Conservation (phyloP, 1,140 invertebrate genomes). For the Halictus rubicundus region DNA sequence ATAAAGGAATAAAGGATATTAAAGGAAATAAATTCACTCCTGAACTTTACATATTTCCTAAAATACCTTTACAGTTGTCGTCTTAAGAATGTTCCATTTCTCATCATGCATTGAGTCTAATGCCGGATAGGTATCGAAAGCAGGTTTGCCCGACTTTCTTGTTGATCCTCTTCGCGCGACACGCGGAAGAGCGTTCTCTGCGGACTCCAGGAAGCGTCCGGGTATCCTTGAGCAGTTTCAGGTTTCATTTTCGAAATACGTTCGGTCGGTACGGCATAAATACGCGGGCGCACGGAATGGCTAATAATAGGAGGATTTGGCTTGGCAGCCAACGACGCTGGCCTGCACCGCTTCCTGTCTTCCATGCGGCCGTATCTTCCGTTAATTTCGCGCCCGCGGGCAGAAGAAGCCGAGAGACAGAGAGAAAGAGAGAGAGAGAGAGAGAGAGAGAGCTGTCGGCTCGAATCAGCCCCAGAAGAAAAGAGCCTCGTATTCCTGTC, state of each 20-base stretch:
- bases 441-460: conserved; percentile 6
- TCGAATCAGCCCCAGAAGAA: conserved; percentile 23
- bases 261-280: conserved; percentile 69
- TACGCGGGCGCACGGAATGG: conserved; percentile 69
- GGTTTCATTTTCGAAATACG: conserved; percentile 72
- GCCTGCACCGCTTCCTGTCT: conserved; percentile 48
- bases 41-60: too few relatives aligned
- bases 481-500: conserved; percentile 6
- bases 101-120: too few relatives aligned
- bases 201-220: conserved; percentile 7
- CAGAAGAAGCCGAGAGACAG: too few relatives aligned
- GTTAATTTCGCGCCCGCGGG: conserved; percentile 59
- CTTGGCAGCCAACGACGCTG: conserved; percentile 68
- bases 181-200: not conserved
- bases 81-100: too few relatives aligned
- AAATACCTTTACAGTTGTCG: too few relatives aligned
- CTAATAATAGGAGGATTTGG: conserved; percentile 77
- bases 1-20: too few relatives aligned
- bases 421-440: not conserved
- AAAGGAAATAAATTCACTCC: too few relatives aligned
- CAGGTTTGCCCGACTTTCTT: not conserved
- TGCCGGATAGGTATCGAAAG: too few relatives aligned
- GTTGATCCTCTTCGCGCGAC: not conserved
- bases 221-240: conserved; percentile 54
- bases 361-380: conserved; percentile 66